Percentiles rank a stretch among this genome's conserved stretches.
These are phyloP conservation scores for Patagioenas fasciata DNA, from an alignment of 2,113 vertebrate species.

Conservation along the genomic window DNA sequence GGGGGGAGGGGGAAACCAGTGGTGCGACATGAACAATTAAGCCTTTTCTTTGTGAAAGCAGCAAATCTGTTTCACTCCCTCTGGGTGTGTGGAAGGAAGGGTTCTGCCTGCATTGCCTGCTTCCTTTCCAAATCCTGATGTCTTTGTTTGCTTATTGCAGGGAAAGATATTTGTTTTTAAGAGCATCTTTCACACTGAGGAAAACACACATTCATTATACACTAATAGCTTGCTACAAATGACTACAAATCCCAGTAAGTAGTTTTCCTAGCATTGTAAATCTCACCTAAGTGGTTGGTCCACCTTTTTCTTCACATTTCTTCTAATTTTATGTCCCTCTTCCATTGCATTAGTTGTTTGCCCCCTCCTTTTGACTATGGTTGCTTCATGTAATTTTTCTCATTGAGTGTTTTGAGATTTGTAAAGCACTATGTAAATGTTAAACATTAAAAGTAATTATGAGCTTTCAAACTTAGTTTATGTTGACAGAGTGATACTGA, in stretches of 20 bases:
- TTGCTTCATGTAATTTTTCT: not conserved
- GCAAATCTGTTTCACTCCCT: not conserved
- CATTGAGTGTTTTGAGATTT: not conserved
- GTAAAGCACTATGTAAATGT: slow-evolving; percentile 37
- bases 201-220: not conserved
- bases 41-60: not conserved
- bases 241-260: not conserved
- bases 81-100: not conserved
- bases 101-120: not conserved
- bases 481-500: not conserved
- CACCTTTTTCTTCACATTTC: not conserved
- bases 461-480: slow-evolving; percentile 39
- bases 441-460: slow-evolving; percentile 47
- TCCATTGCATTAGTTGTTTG: not conserved
- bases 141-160: not conserved
- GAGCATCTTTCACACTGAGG: not conserved
- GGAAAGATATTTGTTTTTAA: not conserved
- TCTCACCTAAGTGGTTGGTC: not conserved
- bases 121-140: not conserved
- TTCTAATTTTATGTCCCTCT: not conserved
- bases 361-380: not conserved
- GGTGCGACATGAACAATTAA: not conserved
- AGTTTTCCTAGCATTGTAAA: not conserved
- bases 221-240: not conserved
- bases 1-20: not conserved